Evolutionary conservation across 2,113 vertebrate genomes (phyloP).

Genomic region (Himantopus leucocephalus): DNA sequence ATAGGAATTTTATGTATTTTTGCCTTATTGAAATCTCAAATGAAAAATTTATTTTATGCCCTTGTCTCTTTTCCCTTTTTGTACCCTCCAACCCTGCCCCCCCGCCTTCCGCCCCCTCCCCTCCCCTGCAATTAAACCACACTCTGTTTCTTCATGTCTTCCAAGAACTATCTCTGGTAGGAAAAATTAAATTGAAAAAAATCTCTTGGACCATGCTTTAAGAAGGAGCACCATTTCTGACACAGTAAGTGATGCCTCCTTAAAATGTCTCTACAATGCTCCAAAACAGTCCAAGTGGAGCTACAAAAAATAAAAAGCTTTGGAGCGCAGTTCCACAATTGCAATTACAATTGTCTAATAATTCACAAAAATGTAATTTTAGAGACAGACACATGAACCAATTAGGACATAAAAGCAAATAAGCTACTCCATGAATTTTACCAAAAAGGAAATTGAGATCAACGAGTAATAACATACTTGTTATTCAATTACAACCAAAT

Average conservation of each 20-base stretch:
- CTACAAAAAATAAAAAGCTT: not conserved
- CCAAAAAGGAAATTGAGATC: not conserved
- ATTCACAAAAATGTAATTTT: not conserved
- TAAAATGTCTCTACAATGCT: not conserved
- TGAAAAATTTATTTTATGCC: not conserved
- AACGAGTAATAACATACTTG: not conserved
- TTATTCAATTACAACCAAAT: not conserved
- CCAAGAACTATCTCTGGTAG: not conserved
- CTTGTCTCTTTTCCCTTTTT: not conserved
- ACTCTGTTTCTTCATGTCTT: not conserved
- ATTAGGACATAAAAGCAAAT: not conserved
- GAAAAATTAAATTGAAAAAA: not conserved
- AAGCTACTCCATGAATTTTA: not conserved
- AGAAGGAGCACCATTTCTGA: not conserved
- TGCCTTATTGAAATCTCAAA: not conserved
- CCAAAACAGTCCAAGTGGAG: not conserved
- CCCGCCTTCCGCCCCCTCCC: too few species aligned
- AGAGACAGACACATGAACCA: not conserved
- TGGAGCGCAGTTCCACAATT: not conserved
- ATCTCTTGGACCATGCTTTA: not conserved
- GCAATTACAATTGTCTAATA: not conserved
- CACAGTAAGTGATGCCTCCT: not conserved
- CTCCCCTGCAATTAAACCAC: not conserved
- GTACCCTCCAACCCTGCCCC: accelerated
- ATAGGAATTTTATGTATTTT: not conserved